phyloP scores from a whole-genome alignment of 2,888 invertebrate species.

The Siphonodentalium dalli region DNA sequence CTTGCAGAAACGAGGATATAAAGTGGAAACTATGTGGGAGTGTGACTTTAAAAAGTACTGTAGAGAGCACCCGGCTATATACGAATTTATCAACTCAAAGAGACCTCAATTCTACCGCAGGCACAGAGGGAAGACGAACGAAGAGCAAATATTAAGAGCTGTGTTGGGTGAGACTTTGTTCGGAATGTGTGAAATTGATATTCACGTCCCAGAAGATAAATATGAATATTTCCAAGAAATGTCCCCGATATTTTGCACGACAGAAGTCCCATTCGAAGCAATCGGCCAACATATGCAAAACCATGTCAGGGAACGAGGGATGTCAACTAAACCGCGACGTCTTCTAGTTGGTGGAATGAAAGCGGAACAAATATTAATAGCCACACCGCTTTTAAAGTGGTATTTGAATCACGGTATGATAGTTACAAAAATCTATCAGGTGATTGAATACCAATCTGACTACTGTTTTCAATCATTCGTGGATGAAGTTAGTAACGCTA shows the following conservation, averaged over 20 bases:
- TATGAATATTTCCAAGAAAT: constrained; percentile 19
- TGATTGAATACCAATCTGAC: constrained; percentile 20
- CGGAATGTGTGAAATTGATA: constrained; percentile 24
- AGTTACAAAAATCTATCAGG: constrained; percentile 25
- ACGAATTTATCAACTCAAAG: too few relatives aligned
- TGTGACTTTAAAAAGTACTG: too few relatives aligned
- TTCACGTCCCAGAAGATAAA: constrained; percentile 18
- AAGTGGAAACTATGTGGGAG: too few relatives aligned
- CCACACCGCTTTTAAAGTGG: constrained; percentile 29
- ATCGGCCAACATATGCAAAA: constrained; percentile 26
- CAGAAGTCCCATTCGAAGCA: constrained; percentile 19
- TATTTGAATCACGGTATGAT: constrained; percentile 31
- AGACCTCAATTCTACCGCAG: constrained; percentile 19
- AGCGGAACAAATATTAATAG: constrained; percentile 20
- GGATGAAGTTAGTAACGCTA: constrained; percentile 18
- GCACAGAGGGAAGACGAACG: constrained; percentile 11
- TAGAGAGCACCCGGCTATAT: too few relatives aligned
- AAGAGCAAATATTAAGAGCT: constrained; percentile 8
- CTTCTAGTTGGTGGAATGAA: constrained; percentile 24
- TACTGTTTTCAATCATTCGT: constrained; percentile 25
- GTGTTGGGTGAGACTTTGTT: constrained; percentile 14
- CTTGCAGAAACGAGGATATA: too few relatives aligned
- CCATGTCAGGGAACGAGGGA: constrained; percentile 11
- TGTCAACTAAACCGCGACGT: constrained; percentile 13
- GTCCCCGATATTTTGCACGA: constrained; percentile 25